A percentile compares a stretch with the other conserved stretches of the same genome.
These are phyloP conservation scores for Halichoerus grypus DNA, from an alignment of 2,113 vertebrate genomes.

Conservation along the genomic window DNA sequence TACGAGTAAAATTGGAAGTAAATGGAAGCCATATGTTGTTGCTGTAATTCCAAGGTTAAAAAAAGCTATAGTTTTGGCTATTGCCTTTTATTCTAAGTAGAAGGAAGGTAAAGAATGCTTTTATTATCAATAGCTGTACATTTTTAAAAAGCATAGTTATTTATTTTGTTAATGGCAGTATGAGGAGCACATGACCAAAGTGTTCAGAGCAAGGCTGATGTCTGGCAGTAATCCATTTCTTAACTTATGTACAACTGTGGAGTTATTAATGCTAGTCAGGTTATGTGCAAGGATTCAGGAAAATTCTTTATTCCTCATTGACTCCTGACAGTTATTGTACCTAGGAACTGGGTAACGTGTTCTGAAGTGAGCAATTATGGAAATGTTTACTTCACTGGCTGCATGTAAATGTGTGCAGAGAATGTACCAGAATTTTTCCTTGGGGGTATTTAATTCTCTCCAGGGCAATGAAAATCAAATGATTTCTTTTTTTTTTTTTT, in stretches of 20 bases:
- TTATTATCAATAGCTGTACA: constrained; percentile 83
- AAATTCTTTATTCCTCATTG: constrained; percentile 96
- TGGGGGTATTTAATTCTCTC: constrained; percentile 96
- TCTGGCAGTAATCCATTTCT: constrained; percentile 94
- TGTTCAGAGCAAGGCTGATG: constrained; percentile 88
- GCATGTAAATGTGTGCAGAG: constrained; percentile 96
- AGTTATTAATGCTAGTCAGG: constrained; percentile 98
- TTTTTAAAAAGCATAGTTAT: constrained; percentile 71
- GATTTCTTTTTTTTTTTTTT: constrained; percentile 88
- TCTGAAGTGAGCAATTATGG: constrained; percentile 97
- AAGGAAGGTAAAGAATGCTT: constrained; percentile 77
- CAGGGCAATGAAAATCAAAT: constrained; percentile 97
- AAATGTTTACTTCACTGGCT: constrained; percentile 98
- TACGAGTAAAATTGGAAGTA: constrained; percentile 90
- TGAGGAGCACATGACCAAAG: constrained; percentile 83
- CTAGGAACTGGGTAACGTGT: constrained; percentile 95
- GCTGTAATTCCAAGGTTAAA: constrained; percentile 86
- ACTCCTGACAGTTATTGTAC: constrained; percentile 94
- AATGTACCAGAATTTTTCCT: constrained; percentile 97
- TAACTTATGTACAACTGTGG: constrained; percentile 90
- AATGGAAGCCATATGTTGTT: constrained; percentile 91
- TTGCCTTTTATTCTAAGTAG: constrained; percentile 78
- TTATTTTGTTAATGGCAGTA: constrained; percentile 86
- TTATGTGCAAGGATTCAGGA: constrained; percentile 94
- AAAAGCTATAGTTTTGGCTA: constrained; percentile 81